These are phyloP conservation scores for Idaea dimidiata DNA, from an alignment of 2,888 invertebrate genomes.

Conservation along the genomic window DNA sequence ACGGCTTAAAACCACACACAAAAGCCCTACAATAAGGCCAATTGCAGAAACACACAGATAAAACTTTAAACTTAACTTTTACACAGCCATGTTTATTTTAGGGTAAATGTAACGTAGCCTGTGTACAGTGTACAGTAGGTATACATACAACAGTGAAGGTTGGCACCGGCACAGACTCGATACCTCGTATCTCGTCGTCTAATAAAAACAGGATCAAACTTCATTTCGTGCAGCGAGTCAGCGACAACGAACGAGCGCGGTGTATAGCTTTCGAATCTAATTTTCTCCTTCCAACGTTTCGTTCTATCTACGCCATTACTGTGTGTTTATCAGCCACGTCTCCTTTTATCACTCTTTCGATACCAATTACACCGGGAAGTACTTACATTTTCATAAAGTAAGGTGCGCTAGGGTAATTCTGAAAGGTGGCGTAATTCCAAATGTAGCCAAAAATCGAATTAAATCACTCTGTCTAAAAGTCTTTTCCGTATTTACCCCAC, in stretches of 20 bases:
- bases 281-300: conserved; percentile 42
- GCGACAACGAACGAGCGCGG: conserved; percentile 46
- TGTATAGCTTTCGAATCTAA: conserved; percentile 62
- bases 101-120: not conserved
- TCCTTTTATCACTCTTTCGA: conserved; percentile 25
- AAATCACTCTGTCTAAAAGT: too few relatives aligned
- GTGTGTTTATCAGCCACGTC: conserved; percentile 33
- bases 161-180: conserved; percentile 24
- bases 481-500: too few relatives aligned
- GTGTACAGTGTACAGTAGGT: not conserved
- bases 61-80: too few relatives aligned
- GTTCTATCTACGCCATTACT: conserved; percentile 18
- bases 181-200: conserved; percentile 30
- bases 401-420: too few relatives aligned
- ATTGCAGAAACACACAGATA: too few relatives aligned
- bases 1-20: too few relatives aligned
- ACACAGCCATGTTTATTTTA: too few relatives aligned
- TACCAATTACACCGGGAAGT: not conserved
- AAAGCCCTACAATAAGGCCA: too few relatives aligned
- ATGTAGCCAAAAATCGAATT: too few relatives aligned
- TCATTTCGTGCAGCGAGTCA: conserved; percentile 51
- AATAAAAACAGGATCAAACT: conserved; percentile 58
- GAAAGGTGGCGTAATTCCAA: too few relatives aligned
- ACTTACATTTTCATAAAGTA: not conserved
- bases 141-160: conserved; percentile 17